Base-by-base conservation (phyloP, 2,113 vertebrate species). In the Odocoileus virginianus region DNA sequence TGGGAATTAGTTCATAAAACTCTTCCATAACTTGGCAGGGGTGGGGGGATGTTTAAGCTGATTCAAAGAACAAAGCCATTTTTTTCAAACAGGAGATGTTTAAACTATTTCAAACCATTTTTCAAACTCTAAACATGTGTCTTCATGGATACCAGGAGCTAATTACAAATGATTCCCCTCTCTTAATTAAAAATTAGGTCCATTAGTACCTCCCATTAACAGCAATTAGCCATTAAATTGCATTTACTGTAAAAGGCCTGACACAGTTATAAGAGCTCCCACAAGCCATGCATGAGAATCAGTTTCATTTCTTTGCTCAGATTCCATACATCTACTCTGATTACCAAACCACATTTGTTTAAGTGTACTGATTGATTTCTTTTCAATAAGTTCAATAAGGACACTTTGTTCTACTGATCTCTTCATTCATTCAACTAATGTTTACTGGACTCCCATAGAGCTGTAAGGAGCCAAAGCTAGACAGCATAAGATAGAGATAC, bases 181-280 rank as follows among this genome's bases (percentile, higher is more conserved):
- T 94, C 86, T 97, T 98, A 97, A 95, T 96, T 97, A 97, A 96
- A 97, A 97, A 96, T 95, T 89, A 97, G 64, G 83, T 83, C 78
- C 61, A 95, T 97, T 89, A 96, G 92, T 95, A 95, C 78, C 64
- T 97, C 86, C 92, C 96, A 92, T 97, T 97, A 97, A 61, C 71
- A 94, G 89, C 52, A 96, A 87, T 98, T 96, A 98, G 81, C 89
- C 87, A 88, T 96, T 95, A 97, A 95, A 91, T 97, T 96, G 64
- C 87, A 95, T 97, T 97, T 97, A 93, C 95, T 91, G 60, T 97
- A 95, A 95, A 76, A 93, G 94, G 89, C 60, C 74, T 40, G 57
- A 94, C 84, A 85, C 47, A 93, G 40, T 94, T 97, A 8, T 19
- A 91, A 82, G 43, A 71, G 87, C 86, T 96, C 94, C 96, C 96